Evolutionary conservation across 2,113 vertebrate species (phyloP).

Genomic region (Pristiophorus japonicus): DNA sequence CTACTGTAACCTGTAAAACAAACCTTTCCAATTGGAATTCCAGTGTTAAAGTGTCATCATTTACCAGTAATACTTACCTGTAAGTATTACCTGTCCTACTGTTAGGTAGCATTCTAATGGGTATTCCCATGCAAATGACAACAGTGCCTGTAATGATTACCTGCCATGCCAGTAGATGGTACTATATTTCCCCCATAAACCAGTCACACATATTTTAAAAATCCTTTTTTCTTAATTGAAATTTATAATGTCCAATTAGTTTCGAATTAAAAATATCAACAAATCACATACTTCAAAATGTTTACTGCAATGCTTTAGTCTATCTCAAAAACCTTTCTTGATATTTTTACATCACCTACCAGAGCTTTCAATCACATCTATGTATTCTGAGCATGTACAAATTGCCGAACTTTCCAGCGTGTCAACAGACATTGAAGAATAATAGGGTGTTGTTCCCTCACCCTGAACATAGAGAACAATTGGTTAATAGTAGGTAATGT

Average conservation of each 20-base stretch:
- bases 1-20: not conserved
- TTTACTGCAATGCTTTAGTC: not conserved
- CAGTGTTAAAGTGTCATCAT: not conserved
- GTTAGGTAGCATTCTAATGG: not conserved
- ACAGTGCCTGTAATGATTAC: not conserved
- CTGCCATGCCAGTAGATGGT: not conserved
- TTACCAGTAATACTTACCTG: too few species aligned
- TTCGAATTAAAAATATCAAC: not conserved
- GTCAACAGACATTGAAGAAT: not conserved
- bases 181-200: not conserved
- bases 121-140: not conserved
- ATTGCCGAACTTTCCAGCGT: not conserved
- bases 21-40: not conserved
- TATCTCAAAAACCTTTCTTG: not conserved
- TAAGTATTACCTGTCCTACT: not conserved
- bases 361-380: not conserved
- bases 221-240: not conserved
- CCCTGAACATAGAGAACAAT: not conserved
- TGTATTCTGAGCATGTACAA: not conserved
- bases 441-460: not conserved
- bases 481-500: not conserved
- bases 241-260: not conserved
- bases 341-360: not conserved
- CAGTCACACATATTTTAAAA: not conserved
- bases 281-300: not conserved